phyloP scores from a whole-genome alignment of 2,888 invertebrate species.

The Sipha maydis region DNA sequence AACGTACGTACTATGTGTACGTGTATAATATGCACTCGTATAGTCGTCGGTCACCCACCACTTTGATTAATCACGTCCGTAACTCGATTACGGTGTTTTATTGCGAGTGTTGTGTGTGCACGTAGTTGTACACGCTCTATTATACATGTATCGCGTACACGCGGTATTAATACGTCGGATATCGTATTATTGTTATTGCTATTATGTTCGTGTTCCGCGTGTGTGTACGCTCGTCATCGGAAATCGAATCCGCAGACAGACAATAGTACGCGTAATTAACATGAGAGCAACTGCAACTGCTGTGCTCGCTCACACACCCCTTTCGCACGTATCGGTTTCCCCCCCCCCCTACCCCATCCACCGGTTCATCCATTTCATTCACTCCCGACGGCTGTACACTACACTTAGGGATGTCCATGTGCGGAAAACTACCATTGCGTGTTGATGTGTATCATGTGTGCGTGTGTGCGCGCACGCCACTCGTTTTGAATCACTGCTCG shows the following conservation, averaged over 20 bases:
- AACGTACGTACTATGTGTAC: too few species aligned
- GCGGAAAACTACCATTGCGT: not conserved
- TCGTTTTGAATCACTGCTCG: conserved; percentile 19
- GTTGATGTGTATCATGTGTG: not conserved
- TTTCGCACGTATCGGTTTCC: not conserved
- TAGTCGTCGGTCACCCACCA: not conserved
- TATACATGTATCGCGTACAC: not conserved
- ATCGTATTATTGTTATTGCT: not conserved
- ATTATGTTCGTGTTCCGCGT: not conserved
- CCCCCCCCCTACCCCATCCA: too few species aligned
- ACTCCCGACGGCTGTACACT: too few species aligned
- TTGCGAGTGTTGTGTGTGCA: not conserved
- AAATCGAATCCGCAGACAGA: conserved; percentile 46
- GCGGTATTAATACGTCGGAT: not conserved
- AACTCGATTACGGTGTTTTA: conserved; percentile 44
- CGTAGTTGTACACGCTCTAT: not conserved
- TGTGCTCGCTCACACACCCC: not conserved
- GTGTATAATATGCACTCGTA: not conserved
- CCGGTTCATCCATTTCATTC: not conserved
- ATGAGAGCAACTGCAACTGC: not conserved
- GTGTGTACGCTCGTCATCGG: not conserved
- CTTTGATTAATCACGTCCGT: conserved; percentile 52
- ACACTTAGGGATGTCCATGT: too few species aligned
- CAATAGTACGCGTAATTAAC: conserved; percentile 48
- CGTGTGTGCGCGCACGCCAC: not conserved